Evolutionary conservation across 2,888 invertebrate genomes (phyloP), one percentile per base, ranked within the genome.

Genomic region (Embidobia sp.): DNA sequence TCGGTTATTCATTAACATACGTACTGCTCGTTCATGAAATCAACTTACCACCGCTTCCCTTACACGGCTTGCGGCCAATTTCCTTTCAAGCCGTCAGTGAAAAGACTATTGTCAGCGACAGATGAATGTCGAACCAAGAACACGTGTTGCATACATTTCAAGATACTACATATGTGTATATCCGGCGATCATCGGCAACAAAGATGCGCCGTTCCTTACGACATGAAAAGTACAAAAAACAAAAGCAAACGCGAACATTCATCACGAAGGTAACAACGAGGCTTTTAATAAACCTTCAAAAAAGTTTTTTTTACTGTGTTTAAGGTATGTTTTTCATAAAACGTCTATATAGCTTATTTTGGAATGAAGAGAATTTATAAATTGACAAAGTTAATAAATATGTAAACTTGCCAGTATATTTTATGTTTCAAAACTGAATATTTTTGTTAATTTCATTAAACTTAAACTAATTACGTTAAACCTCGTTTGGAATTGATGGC

Each of bases 71-170:
- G 81, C 22, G 73, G 82, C 75, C 82, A 81, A 82, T 79, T 81
- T 80, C 82, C 82, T 83, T 82, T 83, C 81, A 77, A 81, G 77
- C 83, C 84, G 84, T 84, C 85, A 84, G 81, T 79, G 81, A 84
- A 79, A 79, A 81, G 83, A 82, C 82, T 83, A 88, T 88, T 88
- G 88, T 87, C 85, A 85, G 83, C 85, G 86, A 86, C 86, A 87
- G 85, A 87, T 87, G 87, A 86, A 86, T 85, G 82, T 85, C 86
- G 85, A 86, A 86, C 86, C 85, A 84, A 79, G 84, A 83, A 83
- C 85, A 85, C 85, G 86, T 85, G 86, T 84, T 82, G 83, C 85
- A 84, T 85, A 83, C 80, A 80, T 63, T 53, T 35, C 46, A 49
- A 69, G 44, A 59, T 73, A 77, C 79, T 80, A 77, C 77, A 77